Evolutionary conservation across 2,113 vertebrate species (phyloP).

Genomic region (Pelecanus crispus): DNA sequence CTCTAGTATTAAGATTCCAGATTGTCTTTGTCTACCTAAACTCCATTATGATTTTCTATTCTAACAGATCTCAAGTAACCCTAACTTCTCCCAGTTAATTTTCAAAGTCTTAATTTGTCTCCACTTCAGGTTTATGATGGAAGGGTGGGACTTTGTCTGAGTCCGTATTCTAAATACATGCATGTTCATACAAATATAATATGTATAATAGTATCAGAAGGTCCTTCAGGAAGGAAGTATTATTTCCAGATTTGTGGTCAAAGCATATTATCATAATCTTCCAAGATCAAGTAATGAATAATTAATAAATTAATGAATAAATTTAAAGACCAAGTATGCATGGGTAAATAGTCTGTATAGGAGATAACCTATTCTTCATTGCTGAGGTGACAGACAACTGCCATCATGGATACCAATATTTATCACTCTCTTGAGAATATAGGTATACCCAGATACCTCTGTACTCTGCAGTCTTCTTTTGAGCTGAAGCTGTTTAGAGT

Average conservation of each 20-base stretch:
- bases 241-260: neutral
- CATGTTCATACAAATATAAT: neutral
- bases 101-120: neutral
- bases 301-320: neutral
- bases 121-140: neutral
- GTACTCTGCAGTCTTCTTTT: neutral
- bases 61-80: neutral
- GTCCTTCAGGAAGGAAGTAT: neutral
- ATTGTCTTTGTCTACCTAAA: neutral
- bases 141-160: neutral
- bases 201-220: neutral
- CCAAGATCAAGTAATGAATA: neutral
- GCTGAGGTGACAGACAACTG: neutral
- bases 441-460: neutral
- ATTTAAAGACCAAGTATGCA: neutral
- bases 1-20: neutral
- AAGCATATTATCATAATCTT: neutral
- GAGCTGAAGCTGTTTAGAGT: neutral
- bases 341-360: neutral
- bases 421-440: neutral
- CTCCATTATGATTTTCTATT: neutral
- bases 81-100: neutral
- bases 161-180: neutral
- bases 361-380: neutral
- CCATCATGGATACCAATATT: neutral